phyloP scores from a whole-genome alignment of 2,797 vertebrate genomes.

The Apogon talboti region DNA sequence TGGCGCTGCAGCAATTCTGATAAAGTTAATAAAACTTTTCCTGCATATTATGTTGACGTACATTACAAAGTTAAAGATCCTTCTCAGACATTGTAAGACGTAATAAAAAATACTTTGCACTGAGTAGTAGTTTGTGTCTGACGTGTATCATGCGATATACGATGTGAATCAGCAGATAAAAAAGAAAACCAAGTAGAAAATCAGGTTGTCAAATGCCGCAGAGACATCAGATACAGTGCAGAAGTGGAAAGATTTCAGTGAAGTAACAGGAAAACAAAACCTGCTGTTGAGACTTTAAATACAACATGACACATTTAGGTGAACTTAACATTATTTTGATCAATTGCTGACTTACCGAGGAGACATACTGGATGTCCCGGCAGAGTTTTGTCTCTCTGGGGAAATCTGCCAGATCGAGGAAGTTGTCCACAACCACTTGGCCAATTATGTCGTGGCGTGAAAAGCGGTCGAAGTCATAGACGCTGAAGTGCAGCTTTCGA shows the following conservation, averaged over 20 bases:
- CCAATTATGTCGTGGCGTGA: slow-evolving; percentile 98
- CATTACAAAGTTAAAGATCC: not conserved
- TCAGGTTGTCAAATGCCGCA: too few relatives aligned
- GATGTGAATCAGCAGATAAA: too few relatives aligned
- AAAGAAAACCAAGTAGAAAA: too few relatives aligned
- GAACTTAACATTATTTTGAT: slow-evolving; percentile 19
- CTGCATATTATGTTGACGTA: not conserved
- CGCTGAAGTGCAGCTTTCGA: slow-evolving; percentile 97
- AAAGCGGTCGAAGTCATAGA: slow-evolving; percentile 99
- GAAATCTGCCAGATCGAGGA: slow-evolving; percentile 98
- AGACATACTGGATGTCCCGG: slow-evolving; percentile 96
- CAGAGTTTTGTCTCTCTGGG: slow-evolving; percentile 96
- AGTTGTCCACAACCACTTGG: slow-evolving; percentile 98
- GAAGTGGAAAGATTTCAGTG: too few relatives aligned
- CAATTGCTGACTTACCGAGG: slow-evolving; percentile 89
- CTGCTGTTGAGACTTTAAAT: slow-evolving; percentile 1
- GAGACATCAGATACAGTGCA: too few relatives aligned
- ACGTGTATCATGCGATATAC: too few relatives aligned
- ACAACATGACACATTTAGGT: slow-evolving; percentile 6
- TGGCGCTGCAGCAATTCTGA: slow-evolving; percentile 10
- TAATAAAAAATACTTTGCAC: not conserved
- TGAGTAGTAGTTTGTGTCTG: not conserved
- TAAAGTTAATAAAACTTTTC: slow-evolving; percentile 15
- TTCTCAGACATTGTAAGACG: not conserved
- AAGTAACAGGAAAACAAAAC: too few relatives aligned